Base-by-base conservation (phyloP, 1,140 invertebrate genomes). In the Lanistes nyassanus region DNA sequence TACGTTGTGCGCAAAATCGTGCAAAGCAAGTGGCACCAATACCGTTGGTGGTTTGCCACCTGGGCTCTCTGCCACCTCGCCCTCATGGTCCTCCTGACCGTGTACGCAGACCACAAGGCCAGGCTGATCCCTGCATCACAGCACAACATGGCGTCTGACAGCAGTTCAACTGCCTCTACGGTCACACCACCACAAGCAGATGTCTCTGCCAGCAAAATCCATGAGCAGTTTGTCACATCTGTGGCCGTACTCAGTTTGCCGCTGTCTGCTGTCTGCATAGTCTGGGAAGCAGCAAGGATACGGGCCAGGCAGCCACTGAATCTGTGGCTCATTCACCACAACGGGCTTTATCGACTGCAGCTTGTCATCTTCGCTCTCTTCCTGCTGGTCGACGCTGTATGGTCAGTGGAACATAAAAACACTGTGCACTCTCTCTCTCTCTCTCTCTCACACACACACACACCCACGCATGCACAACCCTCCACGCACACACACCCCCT, bases 11-110 rank as follows among this genome's bases (percentile, higher is more conserved):
- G 75, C 13, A 73, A 67, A 47, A 76, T 81, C 58, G 80, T 83
- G 53, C 79, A 80, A 74, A 70, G 68, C 75, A 83, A 83, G 77
- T 83, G 80, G 82, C 55, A 64, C 37, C 66, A 66, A 42, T 81
- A 81, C 69, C 36, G 74, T 19, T 62, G 31, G 56, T 76, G 73
- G 53, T 81, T 80, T 75, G 71, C 76, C 47, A 23, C 60, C 11
- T 83, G 82, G 82, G 68, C 67, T 2, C n/a, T 81, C 29, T 51
- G 79, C 37, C 80, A 83, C 60, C 4, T 81, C 19, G 39, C 78
- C 36, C 70, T 80, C 69, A 83, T 83, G 80, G 53, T 68, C 6
- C 36, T 77, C 0, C 42, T 83, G 42, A 83, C 80, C 7, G 67
- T 69, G 9, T 81, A 78, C 76, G 76, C 80, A 29, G 71, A 79